Base-by-base conservation (phyloP, 2,797 vertebrate species). In the Etheostoma nigrum region DNA sequence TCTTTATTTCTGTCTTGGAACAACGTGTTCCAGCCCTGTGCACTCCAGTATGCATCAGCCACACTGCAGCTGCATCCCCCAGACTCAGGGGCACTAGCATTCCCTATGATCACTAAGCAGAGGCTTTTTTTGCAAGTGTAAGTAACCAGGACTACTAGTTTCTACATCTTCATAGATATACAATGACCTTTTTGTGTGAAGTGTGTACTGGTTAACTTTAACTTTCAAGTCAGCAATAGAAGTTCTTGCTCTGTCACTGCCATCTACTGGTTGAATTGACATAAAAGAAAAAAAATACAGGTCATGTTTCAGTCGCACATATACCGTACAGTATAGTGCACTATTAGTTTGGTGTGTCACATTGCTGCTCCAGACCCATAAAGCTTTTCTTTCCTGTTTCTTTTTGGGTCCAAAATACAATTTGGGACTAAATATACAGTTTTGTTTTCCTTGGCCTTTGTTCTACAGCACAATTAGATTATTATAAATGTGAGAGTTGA, bases 191-290 rank as follows among this genome's bases (percentile, higher is more conserved):
- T 78, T 33, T 23, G 13, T 44, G 23, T 62, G 30, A 53, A 44
- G 45, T 67, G n/a, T 79, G 33, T 2, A 25, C 21, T 27, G 18
- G 11, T 36, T 63, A 40, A 23, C 49, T 42, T 76, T 25, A 25
- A 72, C 10, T 12, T 40, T 74, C 27, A 61, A 70, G 47, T 68
- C 52, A 76, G 57, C 6, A 25, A 4, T 27, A 48, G n/a, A 47
- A 70, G 84, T 91, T 89, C 30, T 93, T 90, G 80, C 85, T 81
- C 86, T 87, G 51, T 87, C 87, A 88, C 86, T 92, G 92, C 93
- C 93, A 91, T 88, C 93, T 94, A 85, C 93, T 94, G 93, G 93
- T 69, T 59, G 36, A 76, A 76, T 42, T 74, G 61, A 60, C 59
- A 79, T 71, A 18, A 69, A 55, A n/a, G 6, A 47, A 19, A 27